Base-by-base conservation (phyloP, 2,888 invertebrate species). In the Octodonta nipae region DNA sequence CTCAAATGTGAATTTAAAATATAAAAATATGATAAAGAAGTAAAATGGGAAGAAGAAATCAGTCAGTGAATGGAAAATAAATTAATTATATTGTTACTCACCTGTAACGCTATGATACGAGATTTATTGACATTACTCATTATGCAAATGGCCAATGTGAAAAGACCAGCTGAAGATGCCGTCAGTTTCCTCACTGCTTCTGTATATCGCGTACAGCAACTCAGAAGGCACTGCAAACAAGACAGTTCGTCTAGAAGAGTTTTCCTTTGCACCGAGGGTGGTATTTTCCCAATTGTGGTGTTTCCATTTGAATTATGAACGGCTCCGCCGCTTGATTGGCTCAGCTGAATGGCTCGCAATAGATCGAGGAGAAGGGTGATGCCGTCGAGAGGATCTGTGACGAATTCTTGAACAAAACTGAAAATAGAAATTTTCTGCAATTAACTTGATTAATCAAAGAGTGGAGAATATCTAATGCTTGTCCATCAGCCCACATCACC, bases 351-450 rank as follows among this genome's bases (percentile, higher is more conserved):
- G 30, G 83, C 80, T 34, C 87, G 75, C 37, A 92, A 67, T 2
- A 91, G 75, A 58, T 88, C 88, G 48, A 92, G 63, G 6, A 92
- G 68, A 27, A 88, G 65, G 4, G 79, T 75, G 2, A 91, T 78
- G 5, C 92, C 92, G 63, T 89, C 88, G 51, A 86, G 73, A 11
- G 88, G 86, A 34, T 86, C 79, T 32, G 82, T 77, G 1, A 87
- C 75, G 59, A 92, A 91, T 61, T 92, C 92, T 62, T 88, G 87
- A 5, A 92, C 80, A 59, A 92, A 93, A 61, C 91, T 92, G 67
- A 1, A 43, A 41, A 32, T 25, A 4, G n/a, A n/a, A n/a, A n/a
- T n/a, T n/a, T n/a, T n/a, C n/a, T n/a, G n/a, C n/a, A n/a, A n/a
- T n/a, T n/a, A n/a, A n/a, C n/a, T n/a, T n/a, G n/a, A n/a, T n/a